Evolutionary conservation across 1,140 invertebrate species (phyloP).

Genomic region (Heliconius melpomene): DNA sequence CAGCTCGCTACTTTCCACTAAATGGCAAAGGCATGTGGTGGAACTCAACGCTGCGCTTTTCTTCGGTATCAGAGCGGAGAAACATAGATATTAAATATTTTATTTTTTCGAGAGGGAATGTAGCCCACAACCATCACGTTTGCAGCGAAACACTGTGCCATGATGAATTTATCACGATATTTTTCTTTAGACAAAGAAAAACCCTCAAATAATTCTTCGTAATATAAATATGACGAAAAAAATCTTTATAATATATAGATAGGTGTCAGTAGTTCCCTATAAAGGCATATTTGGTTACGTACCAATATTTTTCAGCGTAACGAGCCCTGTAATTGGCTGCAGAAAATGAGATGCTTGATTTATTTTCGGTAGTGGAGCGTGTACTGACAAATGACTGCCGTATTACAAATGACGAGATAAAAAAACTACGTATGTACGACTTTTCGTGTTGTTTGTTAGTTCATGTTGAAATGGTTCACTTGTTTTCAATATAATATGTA

Average conservation of each 20-base stretch:
- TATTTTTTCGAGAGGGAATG: no score
- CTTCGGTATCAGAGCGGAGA: no score
- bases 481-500: not conserved
- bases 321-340: constrained; percentile 72
- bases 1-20: no score
- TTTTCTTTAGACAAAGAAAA: no score
- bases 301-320: constrained; percentile 71
- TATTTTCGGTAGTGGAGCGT: constrained; percentile 48
- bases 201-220: no score
- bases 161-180: no score
- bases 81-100: no score
- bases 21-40: no score
- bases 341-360: constrained; percentile 68
- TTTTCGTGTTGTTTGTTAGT: not conserved
- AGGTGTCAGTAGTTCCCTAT: not conserved
- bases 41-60: no score
- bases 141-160: no score
- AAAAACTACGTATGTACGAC: constrained; percentile 22
- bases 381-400: constrained; percentile 58
- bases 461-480: not conserved
- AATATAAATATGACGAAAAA: no score
- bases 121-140: no score
- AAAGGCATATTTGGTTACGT: constrained; percentile 42
- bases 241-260: not conserved
- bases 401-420: constrained; percentile 41